Percentiles rank a stretch among this genome's conserved stretches.
These are phyloP conservation scores for Ophion ellenae DNA, from an alignment of 2,888 invertebrate species.

Conservation along the genomic window DNA sequence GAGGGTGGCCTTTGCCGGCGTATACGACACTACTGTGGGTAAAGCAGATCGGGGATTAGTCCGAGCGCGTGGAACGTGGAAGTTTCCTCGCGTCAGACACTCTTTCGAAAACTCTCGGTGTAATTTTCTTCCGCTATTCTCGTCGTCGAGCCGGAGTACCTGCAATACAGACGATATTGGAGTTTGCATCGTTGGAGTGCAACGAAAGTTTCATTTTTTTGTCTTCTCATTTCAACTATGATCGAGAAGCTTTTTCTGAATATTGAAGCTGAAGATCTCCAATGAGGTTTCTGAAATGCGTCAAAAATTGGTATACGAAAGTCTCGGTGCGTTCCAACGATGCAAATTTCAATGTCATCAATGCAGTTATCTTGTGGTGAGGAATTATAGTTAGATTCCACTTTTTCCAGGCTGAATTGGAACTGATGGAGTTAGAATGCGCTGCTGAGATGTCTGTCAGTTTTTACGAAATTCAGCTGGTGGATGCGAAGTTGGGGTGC, in stretches of 20 bases:
- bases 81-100: constrained; percentile 21
- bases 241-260: too few relatives aligned
- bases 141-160: neutral
- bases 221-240: too few relatives aligned
- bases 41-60: constrained; percentile 11
- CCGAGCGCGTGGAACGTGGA: neutral
- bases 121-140: neutral
- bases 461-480: too few relatives aligned
- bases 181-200: too few relatives aligned
- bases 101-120: neutral
- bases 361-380: neutral
- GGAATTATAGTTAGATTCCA: neutral
- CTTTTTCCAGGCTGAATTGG: neutral
- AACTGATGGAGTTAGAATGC: neutral
- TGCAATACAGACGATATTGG: neutral
- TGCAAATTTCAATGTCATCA: too few relatives aligned
- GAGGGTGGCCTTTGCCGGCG: constrained; percentile 3
- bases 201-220: too few relatives aligned
- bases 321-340: too few relatives aligned
- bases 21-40: neutral
- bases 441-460: neutral
- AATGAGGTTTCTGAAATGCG: too few relatives aligned
- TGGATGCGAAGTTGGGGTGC: too few relatives aligned
- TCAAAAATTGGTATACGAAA: too few relatives aligned
- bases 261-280: too few relatives aligned